A percentile compares a stretch with the other conserved stretches of the same genome.
phyloP scores from a whole-genome alignment of 1,140 invertebrate genomes.

The Drosophila kikkawai region DNA sequence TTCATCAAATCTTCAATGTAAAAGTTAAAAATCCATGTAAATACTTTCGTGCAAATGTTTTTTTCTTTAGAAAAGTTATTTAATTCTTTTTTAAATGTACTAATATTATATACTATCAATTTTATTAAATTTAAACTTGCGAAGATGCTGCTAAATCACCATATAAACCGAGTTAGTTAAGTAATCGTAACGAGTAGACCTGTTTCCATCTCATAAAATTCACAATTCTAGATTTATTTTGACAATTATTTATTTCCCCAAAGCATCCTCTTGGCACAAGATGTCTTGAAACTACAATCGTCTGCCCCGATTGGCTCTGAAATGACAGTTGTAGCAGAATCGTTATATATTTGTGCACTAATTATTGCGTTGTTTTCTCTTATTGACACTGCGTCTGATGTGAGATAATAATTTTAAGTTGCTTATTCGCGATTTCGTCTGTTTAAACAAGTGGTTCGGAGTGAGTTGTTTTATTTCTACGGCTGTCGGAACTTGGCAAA shows the following conservation, averaged over 20 bases:
- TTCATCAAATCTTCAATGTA: no score
- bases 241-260: no score
- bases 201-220: neutral
- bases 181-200: neutral
- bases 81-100: no score
- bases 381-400: slow-evolving; percentile 52
- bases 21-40: neutral
- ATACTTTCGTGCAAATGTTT: neutral
- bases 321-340: slow-evolving; percentile 13
- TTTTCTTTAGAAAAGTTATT: neutral
- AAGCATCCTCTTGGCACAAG: no score
- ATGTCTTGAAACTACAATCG: neutral
- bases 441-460: slow-evolving; percentile 64
- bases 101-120: no score
- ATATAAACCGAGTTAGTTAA: neutral
- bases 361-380: slow-evolving; percentile 53
- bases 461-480: slow-evolving; percentile 25
- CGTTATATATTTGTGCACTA: slow-evolving; percentile 36
- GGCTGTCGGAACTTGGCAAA: slow-evolving; percentile 38
- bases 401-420: slow-evolving; percentile 56
- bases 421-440: slow-evolving; percentile 40
- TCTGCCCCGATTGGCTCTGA: neutral
- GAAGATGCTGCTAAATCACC: neutral
- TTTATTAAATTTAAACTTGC: no score
- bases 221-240: neutral